These are phyloP conservation scores for Anagyrus pseudococci DNA, from an alignment of 2,888 invertebrate species.

Conservation along the genomic window DNA sequence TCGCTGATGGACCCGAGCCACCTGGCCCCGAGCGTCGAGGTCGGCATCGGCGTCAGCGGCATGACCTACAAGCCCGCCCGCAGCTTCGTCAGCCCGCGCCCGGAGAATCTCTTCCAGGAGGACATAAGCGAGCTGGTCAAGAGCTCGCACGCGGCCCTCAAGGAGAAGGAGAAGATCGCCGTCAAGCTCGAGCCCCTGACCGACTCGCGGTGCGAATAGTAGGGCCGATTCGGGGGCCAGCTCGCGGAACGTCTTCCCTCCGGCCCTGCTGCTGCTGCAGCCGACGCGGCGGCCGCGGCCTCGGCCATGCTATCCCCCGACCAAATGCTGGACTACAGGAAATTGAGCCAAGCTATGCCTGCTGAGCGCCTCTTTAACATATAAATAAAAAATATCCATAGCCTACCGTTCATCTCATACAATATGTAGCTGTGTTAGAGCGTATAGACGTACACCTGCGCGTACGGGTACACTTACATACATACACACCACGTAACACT, in stretches of 20 bases:
- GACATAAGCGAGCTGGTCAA: conserved; percentile 71
- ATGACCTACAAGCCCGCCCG: conserved; percentile 72
- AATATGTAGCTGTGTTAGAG: too few relatives aligned
- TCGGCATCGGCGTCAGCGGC: conserved; percentile 68
- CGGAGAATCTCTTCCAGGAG: conserved; percentile 70
- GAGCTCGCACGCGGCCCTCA: conserved; percentile 61
- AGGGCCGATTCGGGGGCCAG: conserved; percentile 40
- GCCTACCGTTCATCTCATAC: too few relatives aligned
- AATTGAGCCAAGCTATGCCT: conserved; percentile 31
- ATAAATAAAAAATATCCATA: too few relatives aligned
- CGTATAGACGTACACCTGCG: too few relatives aligned
- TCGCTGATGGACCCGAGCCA: conserved; percentile 71
- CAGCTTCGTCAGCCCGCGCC: conserved; percentile 69
- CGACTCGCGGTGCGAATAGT: conserved; percentile 71
- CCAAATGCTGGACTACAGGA: conserved; percentile 33
- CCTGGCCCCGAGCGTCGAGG: conserved; percentile 64
- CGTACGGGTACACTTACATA: too few relatives aligned
- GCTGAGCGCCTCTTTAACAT: conserved; percentile 37
- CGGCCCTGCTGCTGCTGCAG: conserved; percentile 8
- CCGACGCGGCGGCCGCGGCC: neutral
- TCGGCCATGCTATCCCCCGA: conserved; percentile 25
- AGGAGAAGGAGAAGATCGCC: conserved; percentile 64
- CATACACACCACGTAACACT: too few relatives aligned
- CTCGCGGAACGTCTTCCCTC: conserved; percentile 10
- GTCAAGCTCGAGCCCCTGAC: conserved; percentile 77